These are phyloP conservation scores for Drosophila orosa DNA, from an alignment of 1,140 invertebrate genomes.

Conservation along the genomic window DNA sequence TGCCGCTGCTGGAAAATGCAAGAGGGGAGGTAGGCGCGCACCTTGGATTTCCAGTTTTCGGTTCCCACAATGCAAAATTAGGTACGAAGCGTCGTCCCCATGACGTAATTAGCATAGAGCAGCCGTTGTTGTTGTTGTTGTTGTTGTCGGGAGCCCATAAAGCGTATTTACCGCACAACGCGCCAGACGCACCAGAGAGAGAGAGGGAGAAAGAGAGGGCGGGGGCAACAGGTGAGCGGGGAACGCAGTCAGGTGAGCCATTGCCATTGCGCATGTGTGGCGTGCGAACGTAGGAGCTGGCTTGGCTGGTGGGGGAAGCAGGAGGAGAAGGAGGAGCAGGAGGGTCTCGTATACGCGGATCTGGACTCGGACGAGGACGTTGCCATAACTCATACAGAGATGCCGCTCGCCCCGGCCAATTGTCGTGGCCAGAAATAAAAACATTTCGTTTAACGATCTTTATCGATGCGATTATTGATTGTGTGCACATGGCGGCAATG, in stretches of 20 bases:
- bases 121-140: constrained; percentile 54
- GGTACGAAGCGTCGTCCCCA: constrained; percentile 83
- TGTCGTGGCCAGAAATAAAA: constrained; percentile 74
- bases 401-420: constrained; percentile 47
- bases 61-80: constrained; percentile 84
- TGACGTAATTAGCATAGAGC: constrained; percentile 84
- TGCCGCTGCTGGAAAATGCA: constrained; percentile 68
- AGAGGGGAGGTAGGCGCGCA: constrained; percentile 41
- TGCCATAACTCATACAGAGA: constrained; percentile 69
- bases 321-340: constrained; percentile 4
- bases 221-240: constrained; percentile 14
- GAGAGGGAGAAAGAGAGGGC: neutral
- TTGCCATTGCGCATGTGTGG: constrained; percentile 77
- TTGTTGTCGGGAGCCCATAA: constrained; percentile 74
- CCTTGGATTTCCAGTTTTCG: constrained; percentile 84
- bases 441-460: constrained; percentile 83
- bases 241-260: constrained; percentile 64
- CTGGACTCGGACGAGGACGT: constrained; percentile 48
- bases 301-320: constrained; percentile 2
- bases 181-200: constrained; percentile 59
- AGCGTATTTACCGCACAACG: constrained; percentile 81
- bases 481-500: constrained; percentile 52
- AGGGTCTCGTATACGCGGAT: constrained; percentile 15
- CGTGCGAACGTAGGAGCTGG: constrained; percentile 57
- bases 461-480: constrained; percentile 84